A percentile compares a stretch with the other conserved stretches of the same genome.
Conservation (phyloP, 2,113 vertebrate species). For the Macaca mulatta region DNA sequence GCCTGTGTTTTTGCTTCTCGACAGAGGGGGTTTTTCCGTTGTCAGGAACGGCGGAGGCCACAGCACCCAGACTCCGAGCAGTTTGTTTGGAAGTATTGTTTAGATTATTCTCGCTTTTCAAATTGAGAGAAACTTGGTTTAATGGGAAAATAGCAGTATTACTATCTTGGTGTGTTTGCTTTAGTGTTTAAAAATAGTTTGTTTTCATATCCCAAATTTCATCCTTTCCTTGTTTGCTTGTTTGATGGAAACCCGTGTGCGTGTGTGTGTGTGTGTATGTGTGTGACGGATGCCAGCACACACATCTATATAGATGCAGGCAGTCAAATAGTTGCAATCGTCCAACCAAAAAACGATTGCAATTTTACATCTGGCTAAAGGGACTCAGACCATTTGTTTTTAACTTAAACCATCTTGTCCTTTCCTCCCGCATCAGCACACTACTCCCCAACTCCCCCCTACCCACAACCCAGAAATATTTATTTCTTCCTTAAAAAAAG, state of each 20-base stretch:
- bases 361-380: constrained; percentile 15
- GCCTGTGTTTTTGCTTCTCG: not conserved
- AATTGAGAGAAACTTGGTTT: constrained; percentile 46
- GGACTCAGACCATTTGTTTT: constrained; percentile 40
- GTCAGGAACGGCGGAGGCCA: not conserved
- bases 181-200: constrained; percentile 77
- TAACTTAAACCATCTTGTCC: constrained; percentile 55
- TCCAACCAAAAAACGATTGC: not conserved
- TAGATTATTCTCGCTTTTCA: constrained; percentile 67
- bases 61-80: not conserved
- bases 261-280: not conserved
- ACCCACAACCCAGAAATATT: not conserved
- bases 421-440: not conserved
- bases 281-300: not conserved
- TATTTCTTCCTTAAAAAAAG: constrained; percentile 67
- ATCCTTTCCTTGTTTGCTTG: constrained; percentile 53
- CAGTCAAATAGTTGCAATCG: not conserved
- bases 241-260: not conserved
- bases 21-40: not conserved
- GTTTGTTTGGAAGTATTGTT: constrained; percentile 62
- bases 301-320: not conserved
- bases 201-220: constrained; percentile 70
- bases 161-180: constrained; percentile 66
- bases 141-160: constrained; percentile 69
- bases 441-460: not conserved